Base-by-base conservation (phyloP, 1,140 invertebrate genomes). In the Zaprionus tsacasi region DNA sequence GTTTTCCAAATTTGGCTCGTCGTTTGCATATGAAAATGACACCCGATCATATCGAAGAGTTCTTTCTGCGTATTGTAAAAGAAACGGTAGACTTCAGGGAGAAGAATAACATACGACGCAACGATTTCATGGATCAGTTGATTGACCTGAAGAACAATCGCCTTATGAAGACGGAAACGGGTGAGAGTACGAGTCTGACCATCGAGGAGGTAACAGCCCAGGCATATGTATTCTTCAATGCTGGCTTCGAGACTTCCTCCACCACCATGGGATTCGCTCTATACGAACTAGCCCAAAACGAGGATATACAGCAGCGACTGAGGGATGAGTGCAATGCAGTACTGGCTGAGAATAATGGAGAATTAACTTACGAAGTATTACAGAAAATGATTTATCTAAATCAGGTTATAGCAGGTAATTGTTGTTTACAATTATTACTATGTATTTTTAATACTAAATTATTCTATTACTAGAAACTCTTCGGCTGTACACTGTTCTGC, bases 181-280 rank as follows among this genome's bases (percentile, higher is more conserved):
- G 73, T 2, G 58, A 73, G 13, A 21, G 58, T 33, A 40, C 70
- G 27, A 64, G 73, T 0, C 12, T 87, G 7, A 70, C 60, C 8
- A 69, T 76, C 4, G 70, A 89, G 3, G 76, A 79, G 59, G 54
- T 92, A 10, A 83, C 75, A 25, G 92, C 94, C 82, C 79, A 94
- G 93, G 76, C 94, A 72, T 78, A 93, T 76, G 17, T 93, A 59
- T 93, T 95, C 81, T 94, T 87, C 81, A 54, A 94, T 13, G 94
- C 94, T 57, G 94, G 95, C 5, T 95, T 93, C 66, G 95, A 95
- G 58, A 95, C 95, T 0, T 94, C 94, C 5, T 93, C 94, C 1
- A 93, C 93, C 0, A 93, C 93, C 0, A 91, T 95, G 61, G 85
- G 93, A 3, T 93, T 93, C 35, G 79, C 94, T 0, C 78, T 95